Percentiles rank a stretch among this genome's conserved stretches.
Evolutionary conservation across 2,797 vertebrate species (phyloP).

Genomic region (Lepus oiostolus): DNA sequence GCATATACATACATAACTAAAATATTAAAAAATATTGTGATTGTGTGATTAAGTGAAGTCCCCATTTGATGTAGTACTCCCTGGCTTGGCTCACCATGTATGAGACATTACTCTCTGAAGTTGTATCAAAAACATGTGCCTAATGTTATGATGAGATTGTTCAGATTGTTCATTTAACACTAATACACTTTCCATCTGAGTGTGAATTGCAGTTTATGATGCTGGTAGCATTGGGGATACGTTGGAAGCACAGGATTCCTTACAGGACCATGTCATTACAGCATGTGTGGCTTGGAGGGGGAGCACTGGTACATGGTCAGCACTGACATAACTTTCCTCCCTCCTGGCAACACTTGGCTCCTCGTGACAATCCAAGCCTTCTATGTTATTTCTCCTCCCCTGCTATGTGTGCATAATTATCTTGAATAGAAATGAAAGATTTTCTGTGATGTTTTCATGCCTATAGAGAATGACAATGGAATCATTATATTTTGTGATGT

Average conservation of each 20-base stretch:
- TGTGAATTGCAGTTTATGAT: background rate
- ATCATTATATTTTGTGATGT: background rate
- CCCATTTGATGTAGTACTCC: background rate
- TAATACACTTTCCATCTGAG: background rate
- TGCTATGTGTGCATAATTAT: background rate
- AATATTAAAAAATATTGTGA: background rate
- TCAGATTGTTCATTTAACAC: background rate
- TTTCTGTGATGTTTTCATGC: background rate
- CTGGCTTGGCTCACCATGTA: background rate
- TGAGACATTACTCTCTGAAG: background rate
- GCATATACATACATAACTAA: too few relatives aligned
- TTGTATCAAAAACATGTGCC: background rate
- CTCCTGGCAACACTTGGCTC: background rate
- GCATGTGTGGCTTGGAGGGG: background rate
- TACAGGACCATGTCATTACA: accelerated
- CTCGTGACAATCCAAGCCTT: background rate
- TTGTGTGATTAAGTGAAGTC: background rate
- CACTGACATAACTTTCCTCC: background rate
- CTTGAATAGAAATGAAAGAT: background rate
- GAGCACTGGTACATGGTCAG: accelerated
- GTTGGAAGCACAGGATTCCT: background rate
- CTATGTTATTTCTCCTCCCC: background rate
- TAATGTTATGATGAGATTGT: background rate
- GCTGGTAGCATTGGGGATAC: background rate
- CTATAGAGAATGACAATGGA: background rate